Conservation (phyloP, 2,113 vertebrate genomes). For the Brachyhypopomus occidentalis region DNA sequence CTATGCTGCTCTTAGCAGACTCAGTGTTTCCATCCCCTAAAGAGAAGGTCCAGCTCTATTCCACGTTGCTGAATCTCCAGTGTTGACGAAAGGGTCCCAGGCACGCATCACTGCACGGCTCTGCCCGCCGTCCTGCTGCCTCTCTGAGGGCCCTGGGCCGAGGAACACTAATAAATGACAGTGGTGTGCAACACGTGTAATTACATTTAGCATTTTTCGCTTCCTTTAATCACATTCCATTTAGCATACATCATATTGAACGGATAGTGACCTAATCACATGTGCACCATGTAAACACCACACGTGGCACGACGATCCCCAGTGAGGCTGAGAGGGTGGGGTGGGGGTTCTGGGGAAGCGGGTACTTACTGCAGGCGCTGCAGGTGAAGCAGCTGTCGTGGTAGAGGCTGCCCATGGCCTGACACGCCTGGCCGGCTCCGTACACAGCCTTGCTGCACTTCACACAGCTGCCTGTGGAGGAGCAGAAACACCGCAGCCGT, state of each 20-base stretch:
- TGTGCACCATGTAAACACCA: neutral
- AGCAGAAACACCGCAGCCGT: slow-evolving; percentile 17
- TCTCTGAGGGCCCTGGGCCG: neutral
- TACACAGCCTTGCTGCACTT: slow-evolving; percentile 91
- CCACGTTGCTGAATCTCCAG: neutral
- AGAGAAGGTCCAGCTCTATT: neutral
- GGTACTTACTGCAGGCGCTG: slow-evolving; percentile 91
- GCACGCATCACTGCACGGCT: neutral
- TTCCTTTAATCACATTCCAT: neutral
- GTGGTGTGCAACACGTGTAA: no score
- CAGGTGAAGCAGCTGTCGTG: slow-evolving; percentile 95
- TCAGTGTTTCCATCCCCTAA: neutral
- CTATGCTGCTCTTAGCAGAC: neutral
- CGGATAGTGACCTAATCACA: neutral
- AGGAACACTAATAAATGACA: no score
- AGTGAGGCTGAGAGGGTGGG: no score
- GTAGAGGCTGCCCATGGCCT: slow-evolving; percentile 97
- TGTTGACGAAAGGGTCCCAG: no score
- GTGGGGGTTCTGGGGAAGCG: neutral
- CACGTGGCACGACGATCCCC: no score
- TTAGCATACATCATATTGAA: neutral
- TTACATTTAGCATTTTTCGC: neutral
- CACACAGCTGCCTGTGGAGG: slow-evolving; percentile 72
- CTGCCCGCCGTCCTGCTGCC: neutral
- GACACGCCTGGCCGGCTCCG: slow-evolving; percentile 91